These are phyloP conservation scores for Lathamus discolor DNA, from an alignment of 2,113 vertebrate species.

Conservation along the genomic window DNA sequence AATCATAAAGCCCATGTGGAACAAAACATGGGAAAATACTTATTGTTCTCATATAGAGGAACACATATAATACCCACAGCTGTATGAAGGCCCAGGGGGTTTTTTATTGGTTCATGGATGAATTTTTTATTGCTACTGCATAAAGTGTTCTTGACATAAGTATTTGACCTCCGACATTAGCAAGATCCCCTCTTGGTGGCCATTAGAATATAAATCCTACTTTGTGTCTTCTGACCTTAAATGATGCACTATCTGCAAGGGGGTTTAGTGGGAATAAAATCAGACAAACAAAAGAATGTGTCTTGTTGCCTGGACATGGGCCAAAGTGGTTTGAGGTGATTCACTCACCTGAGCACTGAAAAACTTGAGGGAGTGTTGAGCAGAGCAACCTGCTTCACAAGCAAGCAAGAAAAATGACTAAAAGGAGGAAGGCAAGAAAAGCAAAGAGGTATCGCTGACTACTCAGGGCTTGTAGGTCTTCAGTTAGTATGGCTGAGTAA, in stretches of 20 bases:
- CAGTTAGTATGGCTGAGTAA: background rate
- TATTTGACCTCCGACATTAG: constrained; percentile 53
- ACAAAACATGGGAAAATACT: constrained; percentile 52
- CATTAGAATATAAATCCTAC: constrained; percentile 41
- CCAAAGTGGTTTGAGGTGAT: background rate
- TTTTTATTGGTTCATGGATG: constrained; percentile 25
- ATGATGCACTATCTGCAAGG: background rate
- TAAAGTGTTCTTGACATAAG: constrained; percentile 62
- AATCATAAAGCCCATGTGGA: constrained; percentile 17
- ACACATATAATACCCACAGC: background rate
- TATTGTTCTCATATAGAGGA: constrained; percentile 31
- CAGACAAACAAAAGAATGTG: background rate
- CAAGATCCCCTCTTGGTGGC: constrained; percentile 53
- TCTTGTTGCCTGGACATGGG: background rate
- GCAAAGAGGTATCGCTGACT: background rate
- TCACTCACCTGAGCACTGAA: background rate
- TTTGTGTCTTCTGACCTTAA: background rate
- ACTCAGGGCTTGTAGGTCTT: background rate
- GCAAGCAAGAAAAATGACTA: background rate
- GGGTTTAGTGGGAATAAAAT: background rate
- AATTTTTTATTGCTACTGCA: constrained; percentile 68
- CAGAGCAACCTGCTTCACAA: background rate
- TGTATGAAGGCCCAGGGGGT: constrained; percentile 19
- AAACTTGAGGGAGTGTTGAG: background rate
- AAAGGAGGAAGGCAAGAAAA: background rate